These are phyloP conservation scores for Zalophus californianus DNA, from an alignment of 2,797 vertebrate genomes.

Conservation along the genomic window DNA sequence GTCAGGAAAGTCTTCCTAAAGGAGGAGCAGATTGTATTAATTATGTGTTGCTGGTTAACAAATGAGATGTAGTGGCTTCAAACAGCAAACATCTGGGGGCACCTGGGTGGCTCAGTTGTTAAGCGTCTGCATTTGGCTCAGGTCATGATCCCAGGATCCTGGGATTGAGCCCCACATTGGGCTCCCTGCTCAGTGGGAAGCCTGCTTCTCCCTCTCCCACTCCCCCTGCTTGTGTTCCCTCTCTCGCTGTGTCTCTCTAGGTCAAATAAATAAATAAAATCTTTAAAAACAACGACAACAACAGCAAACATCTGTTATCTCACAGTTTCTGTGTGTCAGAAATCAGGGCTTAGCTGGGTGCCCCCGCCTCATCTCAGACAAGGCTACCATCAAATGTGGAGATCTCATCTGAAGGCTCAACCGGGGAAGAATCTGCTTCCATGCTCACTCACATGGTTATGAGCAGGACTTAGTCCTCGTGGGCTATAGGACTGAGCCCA, in stretches of 20 bases:
- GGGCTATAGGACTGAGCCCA: neutral
- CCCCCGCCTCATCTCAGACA: too few species aligned
- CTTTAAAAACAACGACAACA: neutral
- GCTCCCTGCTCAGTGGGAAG: too few species aligned
- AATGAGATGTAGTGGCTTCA: neutral
- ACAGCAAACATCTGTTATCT: rapidly evolving
- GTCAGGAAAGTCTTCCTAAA: neutral
- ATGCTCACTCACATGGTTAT: rapidly evolving
- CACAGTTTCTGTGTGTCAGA: neutral
- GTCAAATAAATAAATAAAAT: too few species aligned
- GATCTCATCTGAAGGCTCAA: neutral
- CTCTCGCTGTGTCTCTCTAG: too few species aligned
- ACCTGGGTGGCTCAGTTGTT: too few species aligned
- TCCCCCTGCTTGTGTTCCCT: too few species aligned
- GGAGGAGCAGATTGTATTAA: neutral
- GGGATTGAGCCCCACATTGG: too few species aligned
- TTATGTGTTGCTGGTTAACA: neutral
- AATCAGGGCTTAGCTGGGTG: neutral
- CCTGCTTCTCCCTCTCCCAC: too few species aligned
- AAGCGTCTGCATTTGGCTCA: too few species aligned
- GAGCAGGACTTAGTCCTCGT: neutral
- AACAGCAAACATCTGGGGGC: rapidly evolving
- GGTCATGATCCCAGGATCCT: too few species aligned
- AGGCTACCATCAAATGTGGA: neutral
- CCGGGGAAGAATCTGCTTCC: neutral